Evolutionary conservation across 2,888 invertebrate species (phyloP).

Genomic region (Pseudoips prasinana): DNA sequence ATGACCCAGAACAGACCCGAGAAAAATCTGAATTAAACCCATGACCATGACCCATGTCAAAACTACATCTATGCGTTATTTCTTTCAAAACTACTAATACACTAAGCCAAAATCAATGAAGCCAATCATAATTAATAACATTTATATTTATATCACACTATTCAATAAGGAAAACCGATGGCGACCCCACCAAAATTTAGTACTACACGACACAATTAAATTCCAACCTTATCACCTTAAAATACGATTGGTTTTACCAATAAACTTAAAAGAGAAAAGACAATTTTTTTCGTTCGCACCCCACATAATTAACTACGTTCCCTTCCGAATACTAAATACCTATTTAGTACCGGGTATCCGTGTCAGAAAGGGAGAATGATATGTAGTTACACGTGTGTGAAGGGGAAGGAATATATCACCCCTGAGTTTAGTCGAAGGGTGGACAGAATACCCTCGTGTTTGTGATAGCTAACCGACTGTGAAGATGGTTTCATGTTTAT

Average conservation of each 20-base stretch:
- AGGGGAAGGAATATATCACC: conserved; percentile 51
- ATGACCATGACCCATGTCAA: no score
- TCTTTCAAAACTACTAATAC: no score
- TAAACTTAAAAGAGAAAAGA: conserved; percentile 26
- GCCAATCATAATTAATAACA: conserved; percentile 51
- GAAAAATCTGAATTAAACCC: no score
- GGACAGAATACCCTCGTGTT: conserved; percentile 42
- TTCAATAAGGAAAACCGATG: conserved; percentile 53
- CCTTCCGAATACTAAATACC: conserved; percentile 80
- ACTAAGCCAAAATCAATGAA: conserved; percentile 52
- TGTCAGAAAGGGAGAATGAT: conserved; percentile 39
- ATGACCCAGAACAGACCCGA: no score
- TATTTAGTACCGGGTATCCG: conserved; percentile 73
- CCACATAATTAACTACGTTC: conserved; percentile 75
- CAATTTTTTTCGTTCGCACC: conserved; percentile 71
- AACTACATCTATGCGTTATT: no score
- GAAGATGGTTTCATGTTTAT: conserved; percentile 65
- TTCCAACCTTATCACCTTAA: conserved; percentile 16
- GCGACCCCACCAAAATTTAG: conserved; percentile 9
- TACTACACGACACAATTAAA: conserved; percentile 13
- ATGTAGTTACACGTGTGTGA: conserved; percentile 34
- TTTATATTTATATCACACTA: conserved; percentile 55
- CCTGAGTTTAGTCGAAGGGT: conserved; percentile 58
- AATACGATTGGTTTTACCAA: conserved; percentile 15
- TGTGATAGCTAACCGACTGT: conserved; percentile 56